These are phyloP conservation scores for Acheta domesticus DNA, from an alignment of 2,888 invertebrate genomes.

Conservation along the genomic window DNA sequence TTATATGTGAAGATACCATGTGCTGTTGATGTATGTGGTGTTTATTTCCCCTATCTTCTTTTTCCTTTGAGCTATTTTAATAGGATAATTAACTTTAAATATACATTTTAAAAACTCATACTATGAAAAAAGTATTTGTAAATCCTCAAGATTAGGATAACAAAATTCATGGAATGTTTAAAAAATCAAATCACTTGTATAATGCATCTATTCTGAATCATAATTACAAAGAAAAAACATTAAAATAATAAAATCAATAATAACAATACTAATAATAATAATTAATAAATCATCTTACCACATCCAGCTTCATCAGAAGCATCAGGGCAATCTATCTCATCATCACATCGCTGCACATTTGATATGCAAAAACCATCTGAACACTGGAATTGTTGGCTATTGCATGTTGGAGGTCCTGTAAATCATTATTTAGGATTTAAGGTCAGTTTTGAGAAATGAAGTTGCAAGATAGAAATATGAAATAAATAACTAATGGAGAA, in stretches of 20 bases:
- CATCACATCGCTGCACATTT: slow-evolving; percentile 62
- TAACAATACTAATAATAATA: not conserved
- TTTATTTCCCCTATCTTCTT: too few relatives aligned
- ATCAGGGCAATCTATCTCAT: slow-evolving; percentile 69
- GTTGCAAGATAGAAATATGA: not conserved
- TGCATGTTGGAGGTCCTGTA: slow-evolving; percentile 45
- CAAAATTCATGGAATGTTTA: too few relatives aligned
- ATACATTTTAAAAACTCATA: too few relatives aligned
- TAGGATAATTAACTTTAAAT: too few relatives aligned
- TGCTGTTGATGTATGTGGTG: too few relatives aligned
- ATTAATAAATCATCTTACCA: slow-evolving; percentile 39
- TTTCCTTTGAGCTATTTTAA: too few relatives aligned
- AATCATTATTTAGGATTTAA: not conserved
- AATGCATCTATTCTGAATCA: too few relatives aligned
- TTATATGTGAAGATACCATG: too few relatives aligned
- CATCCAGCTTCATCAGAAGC: slow-evolving; percentile 84
- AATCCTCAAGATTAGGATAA: too few relatives aligned
- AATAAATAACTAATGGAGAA: not conserved
- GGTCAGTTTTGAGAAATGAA: too few relatives aligned
- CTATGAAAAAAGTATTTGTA: too few relatives aligned
- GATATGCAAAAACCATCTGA: slow-evolving; percentile 76
- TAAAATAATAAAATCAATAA: not conserved
- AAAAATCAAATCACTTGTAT: too few relatives aligned
- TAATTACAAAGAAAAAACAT: not conserved
- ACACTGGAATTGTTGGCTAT: slow-evolving; percentile 61